These are phyloP conservation scores for Aplodontia rufa DNA, from an alignment of 2,113 vertebrate species.

Conservation along the genomic window DNA sequence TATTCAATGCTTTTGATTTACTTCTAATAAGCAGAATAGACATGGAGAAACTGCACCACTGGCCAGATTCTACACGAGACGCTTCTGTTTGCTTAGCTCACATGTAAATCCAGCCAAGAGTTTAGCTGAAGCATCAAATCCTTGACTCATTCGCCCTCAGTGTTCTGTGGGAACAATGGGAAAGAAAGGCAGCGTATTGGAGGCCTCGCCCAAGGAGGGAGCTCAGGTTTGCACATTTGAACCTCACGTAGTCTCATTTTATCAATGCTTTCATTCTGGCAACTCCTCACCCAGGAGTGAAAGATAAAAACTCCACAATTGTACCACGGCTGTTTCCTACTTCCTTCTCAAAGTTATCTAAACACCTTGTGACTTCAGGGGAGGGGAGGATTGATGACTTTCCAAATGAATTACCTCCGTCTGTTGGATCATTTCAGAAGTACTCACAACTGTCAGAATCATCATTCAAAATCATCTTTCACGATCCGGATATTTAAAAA, in stretches of 20 bases:
- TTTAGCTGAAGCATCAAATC: neutral
- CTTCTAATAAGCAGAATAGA: neutral
- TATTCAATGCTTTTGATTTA: neutral
- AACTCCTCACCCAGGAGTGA: neutral
- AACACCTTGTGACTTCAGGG: neutral
- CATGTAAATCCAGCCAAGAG: neutral
- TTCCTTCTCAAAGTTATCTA: constrained; percentile 46
- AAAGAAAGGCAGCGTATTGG: accelerated
- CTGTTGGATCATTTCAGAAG: neutral
- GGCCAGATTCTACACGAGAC: neutral
- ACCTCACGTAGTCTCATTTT: neutral
- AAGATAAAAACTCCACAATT: neutral
- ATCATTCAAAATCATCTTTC: neutral
- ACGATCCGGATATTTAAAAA: neutral
- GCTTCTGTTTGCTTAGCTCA: neutral
- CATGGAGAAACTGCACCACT: neutral
- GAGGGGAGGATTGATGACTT: neutral
- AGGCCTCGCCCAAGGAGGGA: neutral
- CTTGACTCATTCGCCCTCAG: neutral
- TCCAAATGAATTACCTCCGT: constrained; percentile 3
- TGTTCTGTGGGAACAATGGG: neutral
- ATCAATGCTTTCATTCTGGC: constrained; percentile 14
- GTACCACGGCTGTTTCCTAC: constrained; percentile 53
- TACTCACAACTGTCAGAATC: neutral
- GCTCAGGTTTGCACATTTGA: neutral